Conservation (phyloP, 2,113 vertebrate species). For the Trinectes maculatus region DNA sequence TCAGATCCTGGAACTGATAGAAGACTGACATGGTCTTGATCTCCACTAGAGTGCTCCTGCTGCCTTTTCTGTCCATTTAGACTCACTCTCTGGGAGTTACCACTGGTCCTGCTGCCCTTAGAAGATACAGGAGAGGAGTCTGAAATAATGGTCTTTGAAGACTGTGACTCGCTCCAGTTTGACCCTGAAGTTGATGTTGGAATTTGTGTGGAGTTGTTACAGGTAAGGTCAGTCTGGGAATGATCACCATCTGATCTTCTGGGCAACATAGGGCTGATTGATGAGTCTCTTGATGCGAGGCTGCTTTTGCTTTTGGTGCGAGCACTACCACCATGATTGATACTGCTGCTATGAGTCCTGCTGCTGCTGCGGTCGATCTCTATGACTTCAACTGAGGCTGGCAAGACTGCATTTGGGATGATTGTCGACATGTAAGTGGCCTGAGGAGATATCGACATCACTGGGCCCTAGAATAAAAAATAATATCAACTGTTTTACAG, state of each 20-base stretch:
- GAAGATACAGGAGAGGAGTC: slow-evolving; percentile 90
- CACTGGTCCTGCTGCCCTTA: slow-evolving; percentile 74
- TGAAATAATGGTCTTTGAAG: slow-evolving; percentile 90
- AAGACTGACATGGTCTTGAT: slow-evolving; percentile 69
- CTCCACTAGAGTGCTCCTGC: slow-evolving; percentile 19
- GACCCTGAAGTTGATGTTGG: slow-evolving; percentile 80
- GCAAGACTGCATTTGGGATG: slow-evolving; percentile 94
- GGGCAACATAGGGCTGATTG: slow-evolving; percentile 86
- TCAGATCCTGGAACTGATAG: slow-evolving; percentile 27
- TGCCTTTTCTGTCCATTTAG: slow-evolving; percentile 33
- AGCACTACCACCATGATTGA: slow-evolving; percentile 70
- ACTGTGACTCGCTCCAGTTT: slow-evolving; percentile 91
- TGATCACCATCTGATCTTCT: slow-evolving; percentile 71
- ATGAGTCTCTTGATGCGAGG: slow-evolving; percentile 72
- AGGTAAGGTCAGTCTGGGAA: slow-evolving; percentile 65
- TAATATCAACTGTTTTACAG: no score
- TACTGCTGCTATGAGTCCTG: slow-evolving; percentile 47
- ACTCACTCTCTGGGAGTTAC: slow-evolving; percentile 29
- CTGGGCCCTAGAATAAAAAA: slow-evolving; percentile 79
- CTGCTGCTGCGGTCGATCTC: slow-evolving; percentile 84
- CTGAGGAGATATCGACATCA: slow-evolving; percentile 97
- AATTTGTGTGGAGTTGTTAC: slow-evolving; percentile 66
- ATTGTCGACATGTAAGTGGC: slow-evolving; percentile 97
- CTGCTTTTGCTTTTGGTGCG: slow-evolving; percentile 90
- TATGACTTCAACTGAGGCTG: slow-evolving; percentile 90